phyloP scores from a whole-genome alignment of 2,888 invertebrate species.

The Sphaerophoria rueppellii region DNA sequence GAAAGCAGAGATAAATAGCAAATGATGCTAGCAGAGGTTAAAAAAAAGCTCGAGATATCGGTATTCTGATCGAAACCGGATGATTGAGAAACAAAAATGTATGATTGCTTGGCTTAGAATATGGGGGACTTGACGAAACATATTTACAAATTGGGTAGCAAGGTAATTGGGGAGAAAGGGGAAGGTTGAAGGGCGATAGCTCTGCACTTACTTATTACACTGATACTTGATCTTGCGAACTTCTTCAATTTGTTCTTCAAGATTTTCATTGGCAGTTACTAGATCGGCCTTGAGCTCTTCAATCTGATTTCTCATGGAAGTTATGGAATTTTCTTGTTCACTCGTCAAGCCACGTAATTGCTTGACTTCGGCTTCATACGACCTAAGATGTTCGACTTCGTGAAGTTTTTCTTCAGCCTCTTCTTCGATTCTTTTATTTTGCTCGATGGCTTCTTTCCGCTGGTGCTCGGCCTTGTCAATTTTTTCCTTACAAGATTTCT shows the following conservation, averaged over 20 bases:
- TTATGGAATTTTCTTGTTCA: slow-evolving; percentile 84
- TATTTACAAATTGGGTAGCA: background rate
- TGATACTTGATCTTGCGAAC: slow-evolving; percentile 82
- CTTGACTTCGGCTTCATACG: slow-evolving; percentile 84
- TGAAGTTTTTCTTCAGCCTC: slow-evolving; percentile 78
- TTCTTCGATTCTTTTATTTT: slow-evolving; percentile 77
- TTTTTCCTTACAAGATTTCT: slow-evolving; percentile 86
- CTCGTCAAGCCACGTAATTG: slow-evolving; percentile 84
- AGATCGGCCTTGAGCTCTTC: slow-evolving; percentile 84
- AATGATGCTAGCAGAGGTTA: slow-evolving; percentile 59
- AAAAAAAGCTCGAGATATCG: slow-evolving; percentile 47
- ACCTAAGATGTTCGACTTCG: slow-evolving; percentile 83
- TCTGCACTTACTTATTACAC: slow-evolving; percentile 80
- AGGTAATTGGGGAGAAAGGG: too few relatives aligned
- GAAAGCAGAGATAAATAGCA: slow-evolving; percentile 70
- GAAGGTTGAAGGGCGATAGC: background rate
- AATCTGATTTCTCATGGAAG: slow-evolving; percentile 83
- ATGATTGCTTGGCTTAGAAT: slow-evolving; percentile 16
- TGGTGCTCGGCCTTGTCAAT: slow-evolving; percentile 85
- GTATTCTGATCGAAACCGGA: background rate
- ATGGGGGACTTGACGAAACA: slow-evolving; percentile 4
- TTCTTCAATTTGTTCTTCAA: slow-evolving; percentile 83
- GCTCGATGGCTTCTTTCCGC: slow-evolving; percentile 83
- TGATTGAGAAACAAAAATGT: slow-evolving; percentile 10
- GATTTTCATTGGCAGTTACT: slow-evolving; percentile 83